phyloP scores from a whole-genome alignment of 2,888 invertebrate species.

The Thera obeliscata region DNA sequence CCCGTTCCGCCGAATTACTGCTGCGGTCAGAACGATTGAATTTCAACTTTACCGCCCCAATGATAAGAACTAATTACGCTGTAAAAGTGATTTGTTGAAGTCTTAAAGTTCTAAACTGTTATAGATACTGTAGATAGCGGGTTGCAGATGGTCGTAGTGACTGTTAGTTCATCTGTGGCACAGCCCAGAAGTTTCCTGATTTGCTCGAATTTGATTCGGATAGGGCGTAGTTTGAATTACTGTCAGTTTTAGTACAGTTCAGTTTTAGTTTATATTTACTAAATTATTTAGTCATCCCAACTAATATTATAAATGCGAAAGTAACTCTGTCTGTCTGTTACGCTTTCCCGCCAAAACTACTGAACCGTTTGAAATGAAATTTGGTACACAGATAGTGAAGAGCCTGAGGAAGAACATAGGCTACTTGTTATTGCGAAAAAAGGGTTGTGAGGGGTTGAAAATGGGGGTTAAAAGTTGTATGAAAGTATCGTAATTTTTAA shows the following conservation, averaged over 20 bases:
- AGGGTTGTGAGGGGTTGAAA: no score
- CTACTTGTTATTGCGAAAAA: no score
- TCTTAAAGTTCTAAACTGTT: constrained; percentile 63
- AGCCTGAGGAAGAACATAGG: no score
- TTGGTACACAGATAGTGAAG: no score
- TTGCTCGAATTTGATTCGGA: constrained; percentile 49
- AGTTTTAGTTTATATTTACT: constrained; percentile 8
- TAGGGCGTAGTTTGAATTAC: constrained; percentile 39
- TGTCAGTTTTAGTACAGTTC: constrained; percentile 40
- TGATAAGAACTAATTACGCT: constrained; percentile 53
- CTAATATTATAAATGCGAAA: not conserved
- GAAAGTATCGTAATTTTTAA: no score
- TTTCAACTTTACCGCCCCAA: constrained; percentile 50
- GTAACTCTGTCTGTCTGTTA: no score
- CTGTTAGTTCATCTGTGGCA: constrained; percentile 15
- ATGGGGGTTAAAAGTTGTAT: no score
- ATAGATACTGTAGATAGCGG: constrained; percentile 60
- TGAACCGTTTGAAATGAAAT: no score
- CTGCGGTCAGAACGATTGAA: constrained; percentile 49
- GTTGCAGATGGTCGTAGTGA: constrained; percentile 51
- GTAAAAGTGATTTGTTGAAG: constrained; percentile 55
- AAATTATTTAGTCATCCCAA: constrained; percentile 4
- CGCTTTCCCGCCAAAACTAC: no score
- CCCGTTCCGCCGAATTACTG: constrained; percentile 17
- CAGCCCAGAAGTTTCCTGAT: constrained; percentile 52